Base-by-base conservation (phyloP, 1,140 invertebrate species). In the Bombus waltoni region DNA sequence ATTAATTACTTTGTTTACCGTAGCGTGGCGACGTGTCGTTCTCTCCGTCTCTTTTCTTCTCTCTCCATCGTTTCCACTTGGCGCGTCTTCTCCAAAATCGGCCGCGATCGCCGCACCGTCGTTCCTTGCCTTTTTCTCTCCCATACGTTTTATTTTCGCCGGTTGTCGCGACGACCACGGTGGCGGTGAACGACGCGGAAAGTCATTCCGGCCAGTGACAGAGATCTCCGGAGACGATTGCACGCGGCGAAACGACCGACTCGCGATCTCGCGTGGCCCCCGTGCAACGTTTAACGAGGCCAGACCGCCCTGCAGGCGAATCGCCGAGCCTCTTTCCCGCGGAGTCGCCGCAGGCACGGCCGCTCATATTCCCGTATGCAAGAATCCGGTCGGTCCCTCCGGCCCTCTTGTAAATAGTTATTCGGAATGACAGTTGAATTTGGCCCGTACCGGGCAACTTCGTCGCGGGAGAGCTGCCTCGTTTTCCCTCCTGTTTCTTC, bases 371-470 rank as follows among this genome's bases (percentile, higher is more conserved):
- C 83, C 78, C 90, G 86, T 89, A 93, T 91, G 88, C 88, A 91
- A 91, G 90, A 92, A 93, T 92, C 89, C 80, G 75, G 35, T 35
- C 53, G 77, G 62, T 57, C 79, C 53, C 65, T 44, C 71, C 68
- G 74, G 59, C 92, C 28, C 57, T 87, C 91, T 89, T 94, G 93
- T 94, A 94, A 94, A 94, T 94, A 94, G 93, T 93, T 94, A 94
- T 92, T 82, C 88, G 85, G 88, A 94, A 92, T 94, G 94, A 94
- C 94, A 93, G 93, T 92, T 93, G 91, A 91, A 94, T 93, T 94
- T 94, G 66, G 88, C 77, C 76, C 71, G 77, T 57, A 68, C 74
- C 25, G 65, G 42, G 74, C 70, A 66, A 79, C 74, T 72, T 89
- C 76, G 79, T 89, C 87, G 88, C 87, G 83, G 83, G 74, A 81